Evolutionary conservation across 2,113 vertebrate species (phyloP).

Genomic region (Elanus axillaris): DNA sequence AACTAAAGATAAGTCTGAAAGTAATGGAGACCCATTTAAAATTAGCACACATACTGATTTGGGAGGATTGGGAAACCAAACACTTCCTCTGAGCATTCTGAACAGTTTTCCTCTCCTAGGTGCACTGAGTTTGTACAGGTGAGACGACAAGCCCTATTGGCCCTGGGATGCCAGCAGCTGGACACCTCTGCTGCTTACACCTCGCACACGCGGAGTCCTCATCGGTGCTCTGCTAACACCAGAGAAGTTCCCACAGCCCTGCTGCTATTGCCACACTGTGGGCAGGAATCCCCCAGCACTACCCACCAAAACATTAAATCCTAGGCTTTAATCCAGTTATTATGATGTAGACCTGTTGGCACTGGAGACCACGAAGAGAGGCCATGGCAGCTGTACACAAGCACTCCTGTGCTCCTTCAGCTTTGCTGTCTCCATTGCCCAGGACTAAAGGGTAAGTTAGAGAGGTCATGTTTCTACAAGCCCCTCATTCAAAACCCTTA

Average conservation of each 20-base stretch:
- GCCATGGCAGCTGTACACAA: neutral
- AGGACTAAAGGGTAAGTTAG: neutral
- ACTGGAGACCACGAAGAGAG: neutral
- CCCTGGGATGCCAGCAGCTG: accelerated
- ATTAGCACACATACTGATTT: neutral
- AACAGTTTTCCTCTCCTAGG: neutral
- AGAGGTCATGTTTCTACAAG: neutral
- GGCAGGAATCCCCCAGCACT: neutral
- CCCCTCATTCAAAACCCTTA: neutral
- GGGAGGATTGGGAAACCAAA: neutral
- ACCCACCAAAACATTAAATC: neutral
- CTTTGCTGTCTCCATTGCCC: neutral
- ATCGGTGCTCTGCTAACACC: neutral
- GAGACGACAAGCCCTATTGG: neutral
- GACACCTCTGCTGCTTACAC: neutral
- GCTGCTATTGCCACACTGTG: accelerated
- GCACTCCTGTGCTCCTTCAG: neutral
- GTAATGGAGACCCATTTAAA: neutral
- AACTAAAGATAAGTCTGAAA: conserved; percentile 15
- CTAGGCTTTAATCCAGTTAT: neutral
- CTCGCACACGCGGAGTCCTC: too few relatives aligned
- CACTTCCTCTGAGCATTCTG: neutral
- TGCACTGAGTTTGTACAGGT: neutral
- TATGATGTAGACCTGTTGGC: neutral
- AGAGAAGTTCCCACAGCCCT: neutral